Evolutionary conservation across 1,140 invertebrate genomes (phyloP).

Genomic region (Leptoteleia sp.): DNA sequence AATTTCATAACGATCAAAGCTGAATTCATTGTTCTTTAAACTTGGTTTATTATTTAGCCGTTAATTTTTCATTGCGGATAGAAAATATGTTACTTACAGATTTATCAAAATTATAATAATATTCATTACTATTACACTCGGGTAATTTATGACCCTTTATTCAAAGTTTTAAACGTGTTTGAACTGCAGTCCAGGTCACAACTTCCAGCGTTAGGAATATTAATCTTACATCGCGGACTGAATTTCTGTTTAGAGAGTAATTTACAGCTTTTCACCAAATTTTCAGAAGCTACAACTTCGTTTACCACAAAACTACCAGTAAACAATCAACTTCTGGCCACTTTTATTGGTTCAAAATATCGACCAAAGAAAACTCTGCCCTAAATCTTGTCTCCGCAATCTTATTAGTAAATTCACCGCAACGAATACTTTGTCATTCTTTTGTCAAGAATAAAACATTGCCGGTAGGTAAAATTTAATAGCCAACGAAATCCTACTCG

Average conservation of each 20-base stretch:
- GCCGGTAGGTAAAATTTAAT: too few relatives aligned
- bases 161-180: background rate
- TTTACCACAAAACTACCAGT: slow-evolving; percentile 31
- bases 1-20: too few relatives aligned
- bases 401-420: slow-evolving; percentile 23
- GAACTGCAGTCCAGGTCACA: slow-evolving; percentile 11
- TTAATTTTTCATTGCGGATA: too few relatives aligned
- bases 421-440: slow-evolving; percentile 13
- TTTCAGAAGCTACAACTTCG: background rate
- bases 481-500: too few relatives aligned
- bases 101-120: too few relatives aligned
- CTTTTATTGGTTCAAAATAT: slow-evolving; percentile 24
- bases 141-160: slow-evolving; percentile 32
- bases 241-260: slow-evolving; percentile 34
- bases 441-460: background rate
- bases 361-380: background rate
- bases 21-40: too few relatives aligned
- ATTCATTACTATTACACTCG: too few relatives aligned
- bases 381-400: slow-evolving; percentile 26
- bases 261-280: slow-evolving; percentile 30
- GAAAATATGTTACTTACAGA: too few relatives aligned
- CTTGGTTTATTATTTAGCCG: too few relatives aligned
- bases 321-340: slow-evolving; percentile 34
- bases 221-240: background rate
- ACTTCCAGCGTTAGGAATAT: background rate